phyloP scores from a whole-genome alignment of 2,113 vertebrate species.

The Arothron firmamentum region DNA sequence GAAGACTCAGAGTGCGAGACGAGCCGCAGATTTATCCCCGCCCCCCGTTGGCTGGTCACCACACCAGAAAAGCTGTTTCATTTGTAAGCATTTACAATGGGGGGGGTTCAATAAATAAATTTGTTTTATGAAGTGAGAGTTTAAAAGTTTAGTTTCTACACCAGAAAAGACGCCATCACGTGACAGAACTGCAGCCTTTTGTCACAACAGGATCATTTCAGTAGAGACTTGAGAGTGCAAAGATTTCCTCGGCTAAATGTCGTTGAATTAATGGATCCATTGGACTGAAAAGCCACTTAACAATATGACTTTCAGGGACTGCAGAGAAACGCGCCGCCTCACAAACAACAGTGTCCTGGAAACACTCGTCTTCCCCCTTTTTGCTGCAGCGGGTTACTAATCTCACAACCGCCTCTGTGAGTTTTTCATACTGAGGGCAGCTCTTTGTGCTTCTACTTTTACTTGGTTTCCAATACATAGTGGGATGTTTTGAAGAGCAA shows the following conservation, averaged over 20 bases:
- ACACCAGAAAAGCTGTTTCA: conserved; percentile 11
- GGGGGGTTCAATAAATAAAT: not conserved
- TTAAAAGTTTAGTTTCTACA: not conserved
- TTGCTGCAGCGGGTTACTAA: not conserved
- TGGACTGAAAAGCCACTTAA: conserved; percentile 33
- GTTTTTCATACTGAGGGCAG: conserved; percentile 13
- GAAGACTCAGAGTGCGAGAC: conserved; percentile 15
- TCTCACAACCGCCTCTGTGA: conserved; percentile 1
- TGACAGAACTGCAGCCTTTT: no score
- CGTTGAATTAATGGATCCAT: conserved; percentile 31
- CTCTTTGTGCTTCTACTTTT: not conserved
- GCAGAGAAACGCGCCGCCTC: conserved; percentile 22
- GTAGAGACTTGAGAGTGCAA: conserved; percentile 7
- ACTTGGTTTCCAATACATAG: no score
- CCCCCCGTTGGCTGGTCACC: conserved; percentile 57
- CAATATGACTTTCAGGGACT: conserved; percentile 24
- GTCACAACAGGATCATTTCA: no score
- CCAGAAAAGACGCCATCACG: not conserved
- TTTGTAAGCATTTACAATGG: not conserved
- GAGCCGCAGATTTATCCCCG: conserved; percentile 47
- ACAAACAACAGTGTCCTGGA: not conserved
- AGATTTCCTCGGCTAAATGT: conserved; percentile 25
- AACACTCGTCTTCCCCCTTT: not conserved
- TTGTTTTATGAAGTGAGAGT: not conserved
- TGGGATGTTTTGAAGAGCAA: not conserved